phyloP scores from a whole-genome alignment of 2,888 invertebrate species.

The Bimastos eiseni region DNA sequence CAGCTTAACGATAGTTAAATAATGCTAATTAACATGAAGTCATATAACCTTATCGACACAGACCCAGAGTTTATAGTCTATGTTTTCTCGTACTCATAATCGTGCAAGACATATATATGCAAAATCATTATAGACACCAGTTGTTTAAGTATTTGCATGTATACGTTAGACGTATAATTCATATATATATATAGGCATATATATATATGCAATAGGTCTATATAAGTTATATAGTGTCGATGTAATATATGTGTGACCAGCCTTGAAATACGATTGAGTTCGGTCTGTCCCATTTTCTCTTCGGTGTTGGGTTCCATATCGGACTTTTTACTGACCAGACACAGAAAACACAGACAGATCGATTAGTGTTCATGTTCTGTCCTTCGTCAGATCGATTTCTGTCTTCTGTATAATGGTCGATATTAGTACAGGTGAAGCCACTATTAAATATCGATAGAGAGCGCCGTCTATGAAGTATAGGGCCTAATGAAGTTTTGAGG shows the following conservation, averaged over 20 bases:
- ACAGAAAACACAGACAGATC: not conserved
- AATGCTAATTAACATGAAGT: not conserved
- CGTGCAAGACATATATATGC: too few relatives aligned
- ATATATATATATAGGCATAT: too few relatives aligned
- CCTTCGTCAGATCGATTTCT: not conserved
- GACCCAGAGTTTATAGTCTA: not conserved
- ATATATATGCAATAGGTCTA: too few relatives aligned
- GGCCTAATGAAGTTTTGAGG: not conserved
- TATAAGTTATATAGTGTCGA: too few relatives aligned
- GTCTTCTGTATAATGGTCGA: not conserved
- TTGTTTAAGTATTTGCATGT: too few relatives aligned
- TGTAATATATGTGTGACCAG: too few relatives aligned
- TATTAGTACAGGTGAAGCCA: not conserved
- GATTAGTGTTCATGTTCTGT: not conserved
- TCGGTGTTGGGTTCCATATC: not conserved
- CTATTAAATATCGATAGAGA: not conserved
- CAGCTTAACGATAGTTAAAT: too few relatives aligned
- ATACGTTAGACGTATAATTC: too few relatives aligned
- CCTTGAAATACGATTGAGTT: conserved; percentile 17
- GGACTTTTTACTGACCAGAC: not conserved
- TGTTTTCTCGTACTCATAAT: too few relatives aligned
- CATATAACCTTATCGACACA: not conserved
- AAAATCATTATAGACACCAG: too few relatives aligned
- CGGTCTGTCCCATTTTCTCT: conserved; percentile 8
- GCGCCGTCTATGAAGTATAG: not conserved